A percentile compares a stretch with the other conserved stretches of the same genome.
phyloP scores from a whole-genome alignment of 2,113 vertebrate genomes.

The Ancistrus triradiatus region DNA sequence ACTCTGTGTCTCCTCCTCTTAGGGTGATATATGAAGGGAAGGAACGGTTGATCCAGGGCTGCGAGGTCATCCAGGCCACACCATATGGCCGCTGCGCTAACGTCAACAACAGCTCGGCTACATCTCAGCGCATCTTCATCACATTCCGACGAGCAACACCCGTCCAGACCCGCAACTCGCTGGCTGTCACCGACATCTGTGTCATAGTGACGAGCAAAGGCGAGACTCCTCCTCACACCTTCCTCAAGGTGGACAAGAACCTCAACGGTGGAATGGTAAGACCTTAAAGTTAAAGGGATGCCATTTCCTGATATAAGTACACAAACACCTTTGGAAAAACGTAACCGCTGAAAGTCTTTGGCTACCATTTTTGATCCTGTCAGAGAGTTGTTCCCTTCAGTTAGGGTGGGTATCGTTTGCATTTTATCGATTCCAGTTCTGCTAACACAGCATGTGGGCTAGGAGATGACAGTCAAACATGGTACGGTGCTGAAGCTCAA shows the following conservation, averaged over 20 bases:
- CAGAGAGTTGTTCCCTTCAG: too few relatives aligned
- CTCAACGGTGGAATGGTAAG: conserved; percentile 96
- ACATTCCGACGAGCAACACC: conserved; percentile 80
- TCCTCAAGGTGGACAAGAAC: conserved; percentile 97
- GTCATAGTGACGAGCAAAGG: conserved; percentile 94
- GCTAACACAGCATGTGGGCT: too few relatives aligned
- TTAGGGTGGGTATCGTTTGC: too few relatives aligned
- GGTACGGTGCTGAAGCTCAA: too few relatives aligned
- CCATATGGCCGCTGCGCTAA: conserved; percentile 96
- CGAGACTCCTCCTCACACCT: conserved; percentile 93
- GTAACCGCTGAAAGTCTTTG: too few relatives aligned
- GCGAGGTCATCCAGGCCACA: conserved; percentile 91
- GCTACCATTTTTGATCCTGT: too few relatives aligned
- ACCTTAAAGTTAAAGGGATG: too few relatives aligned
- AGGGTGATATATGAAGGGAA: conserved; percentile 95
- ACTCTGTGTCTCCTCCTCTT: conserved; percentile 9
- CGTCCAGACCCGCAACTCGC: conserved; percentile 84
- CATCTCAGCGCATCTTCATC: conserved; percentile 93
- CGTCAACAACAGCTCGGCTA: conserved; percentile 94
- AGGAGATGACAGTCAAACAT: too few relatives aligned
- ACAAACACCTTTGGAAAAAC: too few relatives aligned
- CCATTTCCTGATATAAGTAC: too few relatives aligned
- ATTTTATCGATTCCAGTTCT: too few relatives aligned
- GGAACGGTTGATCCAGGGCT: conserved; percentile 87
- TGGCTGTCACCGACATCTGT: conserved; percentile 95